Conservation (phyloP, 2,888 invertebrate species). For the Rambutsinella grinnellia region DNA sequence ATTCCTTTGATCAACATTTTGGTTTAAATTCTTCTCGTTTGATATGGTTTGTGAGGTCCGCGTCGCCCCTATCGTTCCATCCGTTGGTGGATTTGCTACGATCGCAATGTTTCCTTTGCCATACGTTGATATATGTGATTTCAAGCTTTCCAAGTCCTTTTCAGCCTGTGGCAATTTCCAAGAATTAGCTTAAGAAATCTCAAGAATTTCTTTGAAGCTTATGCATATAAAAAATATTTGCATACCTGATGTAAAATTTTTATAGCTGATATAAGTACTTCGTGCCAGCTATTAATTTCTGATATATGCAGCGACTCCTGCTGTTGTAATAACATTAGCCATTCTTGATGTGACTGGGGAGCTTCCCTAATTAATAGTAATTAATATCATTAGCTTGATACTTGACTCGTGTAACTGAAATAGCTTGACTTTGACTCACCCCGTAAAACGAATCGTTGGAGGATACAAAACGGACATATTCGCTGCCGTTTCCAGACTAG, state of each 20-base stretch:
- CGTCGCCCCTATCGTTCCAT: too few relatives aligned
- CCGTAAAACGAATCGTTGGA: constrained; percentile 44
- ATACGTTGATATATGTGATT: constrained; percentile 56
- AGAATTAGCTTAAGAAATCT: too few relatives aligned
- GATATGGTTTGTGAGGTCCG: background rate
- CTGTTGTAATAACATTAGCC: constrained; percentile 83
- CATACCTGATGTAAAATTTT: constrained; percentile 68
- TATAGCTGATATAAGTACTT: constrained; percentile 69
- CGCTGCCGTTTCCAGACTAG: constrained; percentile 76
- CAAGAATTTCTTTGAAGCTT: too few relatives aligned
- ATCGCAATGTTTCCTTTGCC: constrained; percentile 2
- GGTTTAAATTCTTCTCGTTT: background rate
- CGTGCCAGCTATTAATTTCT: constrained; percentile 86
- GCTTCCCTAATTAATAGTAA: constrained; percentile 78
- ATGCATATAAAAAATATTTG: constrained; percentile 1
- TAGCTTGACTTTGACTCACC: too few relatives aligned
- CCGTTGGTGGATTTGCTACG: constrained; percentile 3
- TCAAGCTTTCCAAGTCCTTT: constrained; percentile 63
- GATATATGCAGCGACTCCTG: constrained; percentile 85
- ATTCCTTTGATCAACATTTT: background rate
- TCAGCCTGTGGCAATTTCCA: constrained; percentile 60
- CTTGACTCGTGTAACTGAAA: too few relatives aligned
- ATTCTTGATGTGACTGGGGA: constrained; percentile 84
- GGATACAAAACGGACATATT: constrained; percentile 68
- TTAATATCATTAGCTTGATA: too few relatives aligned